Percentiles rank a stretch among this genome's conserved stretches.
Conservation (phyloP, 2,888 invertebrate species). For the Netelia melanura region DNA sequence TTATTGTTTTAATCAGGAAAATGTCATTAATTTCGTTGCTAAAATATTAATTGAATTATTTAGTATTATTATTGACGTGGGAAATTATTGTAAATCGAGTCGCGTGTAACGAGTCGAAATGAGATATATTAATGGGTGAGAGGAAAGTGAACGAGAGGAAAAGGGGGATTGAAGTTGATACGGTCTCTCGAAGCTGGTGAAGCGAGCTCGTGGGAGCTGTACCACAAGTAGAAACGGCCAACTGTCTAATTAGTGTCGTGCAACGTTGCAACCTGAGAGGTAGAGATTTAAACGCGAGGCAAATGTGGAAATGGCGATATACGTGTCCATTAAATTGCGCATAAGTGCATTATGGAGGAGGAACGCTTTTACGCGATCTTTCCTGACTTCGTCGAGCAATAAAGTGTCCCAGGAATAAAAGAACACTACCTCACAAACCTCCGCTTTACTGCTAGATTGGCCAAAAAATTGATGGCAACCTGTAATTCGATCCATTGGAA, state of each 20-base stretch:
- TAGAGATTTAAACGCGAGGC: conserved; percentile 15
- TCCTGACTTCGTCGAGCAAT: conserved; percentile 1
- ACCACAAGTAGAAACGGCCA: conserved; percentile 1
- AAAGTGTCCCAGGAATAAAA: neutral
- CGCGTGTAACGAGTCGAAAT: neutral
- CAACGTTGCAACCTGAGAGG: conserved; percentile 1
- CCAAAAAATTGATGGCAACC: no score
- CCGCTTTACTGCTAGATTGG: neutral
- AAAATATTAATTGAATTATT: no score
- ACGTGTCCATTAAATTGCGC: conserved; percentile 16
- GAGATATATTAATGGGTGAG: neutral
- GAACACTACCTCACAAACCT: neutral
- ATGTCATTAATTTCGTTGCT: no score
- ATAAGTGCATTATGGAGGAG: neutral
- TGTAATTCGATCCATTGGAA: no score
- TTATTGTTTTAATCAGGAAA: no score
- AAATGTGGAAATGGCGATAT: conserved; percentile 8
- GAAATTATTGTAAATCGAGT: conserved; percentile 1
- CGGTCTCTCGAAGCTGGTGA: conserved; percentile 1
- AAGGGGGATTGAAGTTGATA: conserved; percentile 5
- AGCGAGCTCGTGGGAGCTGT: conserved; percentile 34
- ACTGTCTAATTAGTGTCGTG: conserved; percentile 48
- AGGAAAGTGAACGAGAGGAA: neutral
- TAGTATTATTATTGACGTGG: neutral
- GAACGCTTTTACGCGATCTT: neutral